Base-by-base conservation (phyloP, 1,140 invertebrate genomes). In the Drosophila sp. region DNA sequence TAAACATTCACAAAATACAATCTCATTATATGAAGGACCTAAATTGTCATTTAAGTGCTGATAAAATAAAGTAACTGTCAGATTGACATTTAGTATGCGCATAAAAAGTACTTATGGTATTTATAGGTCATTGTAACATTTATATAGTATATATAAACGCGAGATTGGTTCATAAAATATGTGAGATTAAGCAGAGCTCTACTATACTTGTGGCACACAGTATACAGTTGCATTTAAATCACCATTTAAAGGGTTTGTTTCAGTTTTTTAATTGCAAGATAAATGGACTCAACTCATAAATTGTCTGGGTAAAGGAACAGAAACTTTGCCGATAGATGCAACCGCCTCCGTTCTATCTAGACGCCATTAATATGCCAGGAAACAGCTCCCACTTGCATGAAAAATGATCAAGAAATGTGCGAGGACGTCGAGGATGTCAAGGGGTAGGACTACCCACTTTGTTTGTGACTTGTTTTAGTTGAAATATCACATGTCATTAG, bases 241-340 rank as follows among this genome's bases (percentile, higher is more conserved):
- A 83, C 65, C 57, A 66, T 74, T 72, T 75, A 83, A 75, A 80
- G 70, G 57, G 69, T 69, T 58, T 77, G 72, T 41, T 4, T 16
- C 46, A 56, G 36, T 80, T 89, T 89, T 89, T 83, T 87, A 87
- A 87, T 87, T 87, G 82, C 79, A 48, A 67, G 65, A 72, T 87
- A 72, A 80, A 87, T 83, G 79, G 61, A 79, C 41, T 32, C 8
- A 1, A 67, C 57, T 59, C 79, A 81, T 87, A 87, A 87, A 87
- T 87, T 86, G 32, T 62, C 48, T 16, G 6, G 67, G 56, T 18
- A 54, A 53, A 82, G 50, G 34, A 62, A 51, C 59, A 51, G 57
- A 64, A 66, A 61, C 46, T 56, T 56, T 70, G 34, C 54, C 54
- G 34, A 74, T 73, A 67, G 69, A 62, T 38, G 54, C 50, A 70